phyloP scores from a whole-genome alignment of 2,113 vertebrate genomes.

The Morphnarchus princeps region DNA sequence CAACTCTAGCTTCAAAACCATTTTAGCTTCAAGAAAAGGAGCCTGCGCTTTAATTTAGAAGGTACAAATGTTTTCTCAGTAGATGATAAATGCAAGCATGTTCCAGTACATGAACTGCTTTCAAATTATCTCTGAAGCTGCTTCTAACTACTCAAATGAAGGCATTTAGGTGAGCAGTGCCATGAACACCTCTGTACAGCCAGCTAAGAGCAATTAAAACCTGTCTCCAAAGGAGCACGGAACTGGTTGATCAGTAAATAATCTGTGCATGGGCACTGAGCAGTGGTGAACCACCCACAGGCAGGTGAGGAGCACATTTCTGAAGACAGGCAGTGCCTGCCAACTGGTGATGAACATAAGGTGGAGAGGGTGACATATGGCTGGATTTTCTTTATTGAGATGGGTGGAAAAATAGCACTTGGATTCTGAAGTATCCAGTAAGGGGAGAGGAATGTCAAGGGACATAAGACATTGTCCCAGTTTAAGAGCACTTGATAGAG shows the following conservation, averaged over 20 bases:
- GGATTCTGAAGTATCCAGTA: not conserved
- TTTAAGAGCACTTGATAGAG: not conserved
- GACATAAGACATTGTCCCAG: too few species aligned
- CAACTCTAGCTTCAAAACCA: not conserved
- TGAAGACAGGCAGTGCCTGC: not conserved
- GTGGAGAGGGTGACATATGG: not conserved
- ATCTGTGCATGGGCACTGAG: not conserved
- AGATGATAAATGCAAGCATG: not conserved
- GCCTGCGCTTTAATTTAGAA: not conserved
- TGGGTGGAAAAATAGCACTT: not conserved
- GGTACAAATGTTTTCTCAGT: not conserved
- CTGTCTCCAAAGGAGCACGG: not conserved
- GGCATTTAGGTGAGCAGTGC: not conserved
- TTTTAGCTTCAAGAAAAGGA: not conserved
- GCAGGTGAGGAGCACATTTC: not conserved
- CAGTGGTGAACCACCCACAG: not conserved
- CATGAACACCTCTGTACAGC: accelerated
- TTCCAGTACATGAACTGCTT: not conserved
- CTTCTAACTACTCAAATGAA: not conserved
- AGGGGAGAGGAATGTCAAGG: not conserved
- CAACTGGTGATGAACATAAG: not conserved
- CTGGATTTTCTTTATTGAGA: not conserved
- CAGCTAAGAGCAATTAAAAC: not conserved
- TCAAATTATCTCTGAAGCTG: not conserved
- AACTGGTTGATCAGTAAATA: accelerated